Evolutionary conservation across 2,113 vertebrate species (phyloP), one percentile per base, ranked within the genome.

Genomic region (Pseudonaja textilis): DNA sequence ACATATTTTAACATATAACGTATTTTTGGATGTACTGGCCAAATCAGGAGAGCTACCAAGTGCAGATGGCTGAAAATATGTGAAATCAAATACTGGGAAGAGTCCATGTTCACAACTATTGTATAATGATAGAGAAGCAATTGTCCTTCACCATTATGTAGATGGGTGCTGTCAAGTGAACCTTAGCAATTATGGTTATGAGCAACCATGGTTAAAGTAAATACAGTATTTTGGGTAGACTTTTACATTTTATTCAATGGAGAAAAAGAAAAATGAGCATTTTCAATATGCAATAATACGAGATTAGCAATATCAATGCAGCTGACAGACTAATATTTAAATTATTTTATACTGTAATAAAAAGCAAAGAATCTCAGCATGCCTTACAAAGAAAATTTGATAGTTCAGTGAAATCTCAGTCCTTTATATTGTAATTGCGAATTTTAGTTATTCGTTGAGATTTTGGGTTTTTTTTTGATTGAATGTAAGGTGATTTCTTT

Each of bases 371-470:
- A 56, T 56, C 39, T 92, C 81, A 8, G 91, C 39, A 57, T 87
- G 90, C 3, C 0, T 1, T 64, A 5, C 26, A 92, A 29, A 29
- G 57, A 54, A 50, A 93, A 92, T 64, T 89, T 52, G 20, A 74
- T 91, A n/a, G 39, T 55, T 94, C 54, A 57, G 8, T 92, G 12
- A 90, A 23, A 93, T 93, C 90, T 98, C 96, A 99, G 92, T 99
- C 98, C 96, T 98, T 99, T 47, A 98, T 42, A 52, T 98, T 99
- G 94, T 99, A 99, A 97, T 99, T 99, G 69, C 98, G 98, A 93
- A 99, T 97, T 97, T 96, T 98, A 64, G 93, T 87, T 57, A 55
- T 54, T 1, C 59, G 94, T 85, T 57, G 96, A 93, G 88, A 91
- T 39, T 92, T 92, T 94, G 92, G 95, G 86, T 42, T 64, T 93